Evolutionary conservation across 1,140 invertebrate species (phyloP).

Genomic region (Vollenhovia emeryi): DNA sequence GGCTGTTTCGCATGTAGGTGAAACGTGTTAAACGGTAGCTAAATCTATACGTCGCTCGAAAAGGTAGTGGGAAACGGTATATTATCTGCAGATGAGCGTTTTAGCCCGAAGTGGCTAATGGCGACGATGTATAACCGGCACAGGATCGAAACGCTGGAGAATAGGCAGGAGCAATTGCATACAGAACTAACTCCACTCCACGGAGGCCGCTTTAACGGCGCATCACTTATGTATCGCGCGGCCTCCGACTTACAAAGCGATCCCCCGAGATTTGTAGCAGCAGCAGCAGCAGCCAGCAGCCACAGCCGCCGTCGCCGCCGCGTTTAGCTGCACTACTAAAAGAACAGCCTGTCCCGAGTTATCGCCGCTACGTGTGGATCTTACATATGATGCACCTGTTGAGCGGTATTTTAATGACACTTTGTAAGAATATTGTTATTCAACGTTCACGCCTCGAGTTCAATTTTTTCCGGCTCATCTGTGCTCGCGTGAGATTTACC

Average conservation of each 20-base stretch:
- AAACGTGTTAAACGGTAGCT: neutral
- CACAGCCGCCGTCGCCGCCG: constrained; percentile 35
- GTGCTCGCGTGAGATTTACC: neutral
- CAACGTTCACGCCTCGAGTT: constrained; percentile 10
- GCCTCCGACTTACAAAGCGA: constrained; percentile 82
- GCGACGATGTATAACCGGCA: constrained; percentile 32
- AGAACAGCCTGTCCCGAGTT: constrained; percentile 77
- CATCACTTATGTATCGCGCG: constrained; percentile 83
- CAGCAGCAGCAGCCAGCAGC: constrained; percentile 43
- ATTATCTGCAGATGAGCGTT: constrained; percentile 23
- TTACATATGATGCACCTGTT: constrained; percentile 79
- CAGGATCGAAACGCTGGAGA: constrained; percentile 74
- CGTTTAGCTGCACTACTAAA: constrained; percentile 75
- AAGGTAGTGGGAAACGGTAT: neutral
- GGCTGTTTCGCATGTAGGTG: no score
- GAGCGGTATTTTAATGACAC: constrained; percentile 73
- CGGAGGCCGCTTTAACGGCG: constrained; percentile 79
- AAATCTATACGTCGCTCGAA: neutral
- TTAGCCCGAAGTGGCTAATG: constrained; percentile 44
- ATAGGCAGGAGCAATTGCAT: constrained; percentile 76
- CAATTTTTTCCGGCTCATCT: neutral
- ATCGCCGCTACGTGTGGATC: constrained; percentile 62
- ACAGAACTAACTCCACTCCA: constrained; percentile 68
- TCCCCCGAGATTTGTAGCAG: constrained; percentile 79
- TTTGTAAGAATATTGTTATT: constrained; percentile 40